phyloP scores from a whole-genome alignment of 2,113 vertebrate genomes.

The Austrofundulus limnaeus region DNA sequence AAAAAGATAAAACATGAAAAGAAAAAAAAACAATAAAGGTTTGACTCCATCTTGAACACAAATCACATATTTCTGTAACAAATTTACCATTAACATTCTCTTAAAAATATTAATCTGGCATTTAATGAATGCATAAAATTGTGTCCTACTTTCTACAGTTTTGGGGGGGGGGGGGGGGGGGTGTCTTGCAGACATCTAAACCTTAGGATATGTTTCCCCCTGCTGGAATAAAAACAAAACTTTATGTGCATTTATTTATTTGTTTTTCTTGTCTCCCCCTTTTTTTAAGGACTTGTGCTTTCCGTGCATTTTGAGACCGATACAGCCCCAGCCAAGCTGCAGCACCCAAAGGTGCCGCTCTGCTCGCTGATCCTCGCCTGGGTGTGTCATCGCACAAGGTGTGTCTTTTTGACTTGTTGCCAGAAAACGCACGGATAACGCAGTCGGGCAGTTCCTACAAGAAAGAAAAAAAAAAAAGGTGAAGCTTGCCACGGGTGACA shows the following conservation, averaged over 20 bases:
- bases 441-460: not conserved
- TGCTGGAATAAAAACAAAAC: constrained; percentile 37
- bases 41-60: too few species aligned
- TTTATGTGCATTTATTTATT: too few species aligned
- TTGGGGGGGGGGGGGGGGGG: too few species aligned
- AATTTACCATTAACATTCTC: too few species aligned
- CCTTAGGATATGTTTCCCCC: constrained; percentile 48
- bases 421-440: not conserved
- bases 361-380: not conserved
- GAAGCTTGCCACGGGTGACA: constrained; percentile 1
- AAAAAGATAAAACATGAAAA: too few species aligned
- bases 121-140: too few species aligned
- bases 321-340: not conserved
- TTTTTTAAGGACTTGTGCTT: not conserved
- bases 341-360: constrained; percentile 1
- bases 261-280: too few species aligned
- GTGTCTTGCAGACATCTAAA: not conserved
- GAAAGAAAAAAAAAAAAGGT: not conserved
- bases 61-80: too few species aligned
- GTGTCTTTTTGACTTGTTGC: constrained; percentile 42
- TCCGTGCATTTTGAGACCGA: not conserved
- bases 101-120: too few species aligned
- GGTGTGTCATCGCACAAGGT: constrained; percentile 54
- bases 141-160: too few species aligned
- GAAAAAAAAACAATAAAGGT: too few species aligned